Conservation (phyloP, 2,797 vertebrate species). For the Pachyuromys duprasi region DNA sequence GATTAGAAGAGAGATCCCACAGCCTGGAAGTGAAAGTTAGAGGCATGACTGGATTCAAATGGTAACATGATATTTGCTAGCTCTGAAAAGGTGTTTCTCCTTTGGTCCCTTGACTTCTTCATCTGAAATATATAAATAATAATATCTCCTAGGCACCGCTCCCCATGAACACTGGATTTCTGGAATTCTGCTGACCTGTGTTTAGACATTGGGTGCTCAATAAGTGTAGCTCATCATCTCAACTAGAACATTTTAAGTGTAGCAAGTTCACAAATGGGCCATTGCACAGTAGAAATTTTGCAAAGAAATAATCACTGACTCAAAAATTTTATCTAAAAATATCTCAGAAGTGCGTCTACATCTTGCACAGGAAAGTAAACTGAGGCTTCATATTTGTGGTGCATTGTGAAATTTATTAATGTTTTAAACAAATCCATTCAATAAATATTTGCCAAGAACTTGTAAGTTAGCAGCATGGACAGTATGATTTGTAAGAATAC, state of each 20-base stretch:
- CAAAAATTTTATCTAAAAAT: constrained; percentile 41
- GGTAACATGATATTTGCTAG: not conserved
- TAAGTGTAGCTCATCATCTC: not conserved
- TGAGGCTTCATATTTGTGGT: not conserved
- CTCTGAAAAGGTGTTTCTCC: not conserved
- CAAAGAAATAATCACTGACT: constrained; percentile 47
- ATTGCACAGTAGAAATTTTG: constrained; percentile 32
- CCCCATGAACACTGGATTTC: not conserved
- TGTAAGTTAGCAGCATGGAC: not conserved
- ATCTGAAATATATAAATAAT: not conserved
- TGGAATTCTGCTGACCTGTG: not conserved
- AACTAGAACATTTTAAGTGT: not conserved
- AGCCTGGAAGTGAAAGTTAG: not conserved
- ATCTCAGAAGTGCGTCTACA: constrained; percentile 1
- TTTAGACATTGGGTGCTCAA: not conserved
- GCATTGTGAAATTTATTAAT: not conserved
- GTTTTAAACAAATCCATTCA: constrained; percentile 31
- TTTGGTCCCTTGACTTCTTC: not conserved
- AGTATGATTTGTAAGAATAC: not conserved
- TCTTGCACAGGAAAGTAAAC: constrained; percentile 33
- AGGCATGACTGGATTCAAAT: not conserved
- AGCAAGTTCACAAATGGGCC: not conserved
- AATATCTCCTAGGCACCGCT: not conserved
- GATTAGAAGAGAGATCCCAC: not conserved
- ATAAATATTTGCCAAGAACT: not conserved